A percentile compares a stretch with the other conserved stretches of the same genome.
These are phyloP conservation scores for Bugulina stolonifera DNA, from an alignment of 2,888 invertebrate genomes.

Conservation along the genomic window DNA sequence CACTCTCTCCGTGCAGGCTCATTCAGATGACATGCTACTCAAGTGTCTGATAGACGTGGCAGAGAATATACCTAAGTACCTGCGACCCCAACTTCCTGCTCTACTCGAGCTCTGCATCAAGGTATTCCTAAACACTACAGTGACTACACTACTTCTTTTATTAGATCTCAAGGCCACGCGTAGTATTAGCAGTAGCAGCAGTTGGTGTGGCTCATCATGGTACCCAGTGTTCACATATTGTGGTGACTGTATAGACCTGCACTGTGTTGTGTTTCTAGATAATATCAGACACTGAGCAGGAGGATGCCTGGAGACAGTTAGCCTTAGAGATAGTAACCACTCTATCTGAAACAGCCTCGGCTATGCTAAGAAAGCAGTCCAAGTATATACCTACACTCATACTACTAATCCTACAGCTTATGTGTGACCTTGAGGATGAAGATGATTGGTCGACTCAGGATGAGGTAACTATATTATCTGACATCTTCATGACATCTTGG, in stretches of 20 bases:
- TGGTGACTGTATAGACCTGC: background rate
- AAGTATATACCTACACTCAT: slow-evolving; percentile 66
- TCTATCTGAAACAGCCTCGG: slow-evolving; percentile 86
- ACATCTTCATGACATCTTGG: too few species aligned
- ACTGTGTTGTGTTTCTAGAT: too few species aligned
- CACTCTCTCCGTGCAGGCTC: slow-evolving; percentile 74
- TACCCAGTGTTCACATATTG: too few species aligned
- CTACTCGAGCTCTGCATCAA: slow-evolving; percentile 85
- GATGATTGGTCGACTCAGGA: slow-evolving; percentile 79
- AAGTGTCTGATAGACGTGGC: slow-evolving; percentile 91
- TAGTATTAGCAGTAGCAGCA: too few species aligned
- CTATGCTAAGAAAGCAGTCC: slow-evolving; percentile 80
- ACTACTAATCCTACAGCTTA: slow-evolving; percentile 34
- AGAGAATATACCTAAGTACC: slow-evolving; percentile 84
- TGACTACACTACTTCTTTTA: too few species aligned
- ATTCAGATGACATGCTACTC: slow-evolving; percentile 77
- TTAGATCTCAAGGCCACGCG: too few species aligned
- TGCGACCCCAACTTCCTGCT: slow-evolving; percentile 76
- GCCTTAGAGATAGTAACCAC: slow-evolving; percentile 79
- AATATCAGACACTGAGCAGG: slow-evolving; percentile 56
- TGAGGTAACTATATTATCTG: background rate
- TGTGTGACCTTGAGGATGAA: slow-evolving; percentile 53
- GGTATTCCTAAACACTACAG: too few species aligned
- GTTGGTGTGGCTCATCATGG: too few species aligned
- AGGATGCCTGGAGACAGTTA: slow-evolving; percentile 73